Evolutionary conservation across 2,113 vertebrate genomes (phyloP), one percentile per base, ranked within the genome.

Genomic region (Colius striatus): DNA sequence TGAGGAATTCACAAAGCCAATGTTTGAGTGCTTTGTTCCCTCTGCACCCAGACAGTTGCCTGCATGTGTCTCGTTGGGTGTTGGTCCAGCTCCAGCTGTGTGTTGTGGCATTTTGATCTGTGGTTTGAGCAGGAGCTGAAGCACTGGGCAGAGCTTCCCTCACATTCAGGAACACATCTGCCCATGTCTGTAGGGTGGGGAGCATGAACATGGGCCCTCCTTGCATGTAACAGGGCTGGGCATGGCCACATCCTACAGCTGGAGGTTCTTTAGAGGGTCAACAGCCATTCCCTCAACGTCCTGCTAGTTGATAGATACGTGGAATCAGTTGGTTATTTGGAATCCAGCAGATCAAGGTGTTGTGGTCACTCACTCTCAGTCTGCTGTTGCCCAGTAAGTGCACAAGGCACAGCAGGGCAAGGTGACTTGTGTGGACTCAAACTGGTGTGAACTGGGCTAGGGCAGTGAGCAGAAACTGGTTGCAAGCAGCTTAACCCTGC

Each of bases 121-220:
- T 65, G 78, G 29, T 82, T 91, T 50, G 50, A 67, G 61, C 55
- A 45, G n/a, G 26, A 84, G 45, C 70, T 71, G 83, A 32, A 89
- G 67, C 15, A 1, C 3, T 5, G 71, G 3, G 5, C 79, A 58
- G 85, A 80, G 36, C 34, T 88, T 71, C 22, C 13, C 6, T 9
- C 55, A 72, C 61, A 45, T 57, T 22, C 90, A 70, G 58, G 38
- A 71, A 11, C 0, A 1, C 4, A 1, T 2, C 27, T 0, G 2
- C 19, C 41, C 5, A 4, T 66, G 55, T 51, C 5, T 6, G 20
- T 22, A 21, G 63, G 68, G 43, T 1, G 9, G 38, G 38, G n/a
- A 84, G 4, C 23, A 9, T 4, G 20, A 43, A 9, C 63, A 14
- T 4, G 23, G 30, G 79, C 10, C 10, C 38, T 27, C 72, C 62